Evolutionary conservation across 2,113 vertebrate species (phyloP).

Genomic region (Oenanthe melanoleuca): DNA sequence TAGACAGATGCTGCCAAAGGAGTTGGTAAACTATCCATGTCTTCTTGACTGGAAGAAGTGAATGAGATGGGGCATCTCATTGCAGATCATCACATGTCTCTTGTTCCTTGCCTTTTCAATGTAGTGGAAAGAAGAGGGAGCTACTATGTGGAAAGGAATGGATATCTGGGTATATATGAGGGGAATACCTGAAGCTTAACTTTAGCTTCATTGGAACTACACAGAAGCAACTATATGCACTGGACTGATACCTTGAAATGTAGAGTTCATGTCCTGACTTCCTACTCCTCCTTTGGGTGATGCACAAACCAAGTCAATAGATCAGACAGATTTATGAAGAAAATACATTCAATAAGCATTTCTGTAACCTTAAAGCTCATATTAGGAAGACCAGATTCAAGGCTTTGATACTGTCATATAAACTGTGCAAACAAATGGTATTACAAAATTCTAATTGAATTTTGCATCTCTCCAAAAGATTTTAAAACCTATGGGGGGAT

Average conservation of each 20-base stretch:
- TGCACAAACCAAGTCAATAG: neutral
- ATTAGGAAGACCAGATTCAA: neutral
- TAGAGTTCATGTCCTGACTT: neutral
- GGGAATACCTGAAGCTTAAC: neutral
- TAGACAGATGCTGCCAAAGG: neutral
- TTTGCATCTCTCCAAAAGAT: neutral
- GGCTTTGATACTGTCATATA: neutral
- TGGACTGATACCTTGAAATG: neutral
- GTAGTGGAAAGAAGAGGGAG: neutral
- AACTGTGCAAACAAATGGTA: neutral
- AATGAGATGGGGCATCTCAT: neutral
- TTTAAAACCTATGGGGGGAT: neutral
- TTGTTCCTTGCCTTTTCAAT: neutral
- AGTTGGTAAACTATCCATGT: neutral
- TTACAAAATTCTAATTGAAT: neutral
- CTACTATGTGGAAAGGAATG: neutral
- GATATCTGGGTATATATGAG: neutral
- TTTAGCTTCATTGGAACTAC: neutral
- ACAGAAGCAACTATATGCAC: neutral
- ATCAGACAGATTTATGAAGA: neutral
- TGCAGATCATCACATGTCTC: neutral
- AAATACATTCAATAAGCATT: neutral
- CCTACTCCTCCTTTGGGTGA: neutral
- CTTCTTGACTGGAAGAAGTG: neutral
- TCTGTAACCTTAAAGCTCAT: neutral